phyloP scores from a whole-genome alignment of 2,888 invertebrate species.

The Zhengitettix transpicula region DNA sequence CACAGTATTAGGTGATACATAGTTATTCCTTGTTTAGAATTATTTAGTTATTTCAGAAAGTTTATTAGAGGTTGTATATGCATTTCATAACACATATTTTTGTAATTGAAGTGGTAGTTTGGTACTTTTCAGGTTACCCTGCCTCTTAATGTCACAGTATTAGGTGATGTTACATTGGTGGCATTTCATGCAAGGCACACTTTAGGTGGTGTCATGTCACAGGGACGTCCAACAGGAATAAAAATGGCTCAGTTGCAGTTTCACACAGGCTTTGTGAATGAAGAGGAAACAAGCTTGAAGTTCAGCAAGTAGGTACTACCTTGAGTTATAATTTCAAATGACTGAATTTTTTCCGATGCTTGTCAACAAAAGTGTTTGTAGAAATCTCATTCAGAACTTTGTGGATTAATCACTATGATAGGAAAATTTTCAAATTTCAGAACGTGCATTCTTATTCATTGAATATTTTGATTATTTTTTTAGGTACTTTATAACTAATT shows the following conservation, averaged over 20 bases:
- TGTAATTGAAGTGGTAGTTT: constrained; percentile 1
- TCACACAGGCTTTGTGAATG: constrained; percentile 71
- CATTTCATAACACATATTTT: neutral
- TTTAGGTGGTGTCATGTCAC: constrained; percentile 44
- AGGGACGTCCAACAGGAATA: constrained; percentile 59
- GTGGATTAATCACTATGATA: no score
- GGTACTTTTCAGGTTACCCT: constrained; percentile 22
- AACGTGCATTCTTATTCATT: no score
- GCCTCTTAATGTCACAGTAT: constrained; percentile 59
- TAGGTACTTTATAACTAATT: no score
- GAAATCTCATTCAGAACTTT: no score
- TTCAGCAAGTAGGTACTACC: constrained; percentile 38
- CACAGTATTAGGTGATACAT: constrained; percentile 58
- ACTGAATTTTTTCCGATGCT: no score
- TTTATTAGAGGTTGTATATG: no score
- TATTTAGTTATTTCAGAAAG: no score
- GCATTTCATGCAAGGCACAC: constrained; percentile 79
- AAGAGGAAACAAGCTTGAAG: constrained; percentile 55
- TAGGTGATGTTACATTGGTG: constrained; percentile 70
- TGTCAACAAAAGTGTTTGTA: no score
- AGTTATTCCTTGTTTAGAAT: no score
- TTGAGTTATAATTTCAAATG: no score
- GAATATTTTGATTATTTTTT: no score
- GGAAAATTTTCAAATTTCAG: no score
- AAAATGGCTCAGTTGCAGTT: constrained; percentile 78